Conservation (phyloP, 2,888 invertebrate genomes). For the Schizaphis graminum region DNA sequence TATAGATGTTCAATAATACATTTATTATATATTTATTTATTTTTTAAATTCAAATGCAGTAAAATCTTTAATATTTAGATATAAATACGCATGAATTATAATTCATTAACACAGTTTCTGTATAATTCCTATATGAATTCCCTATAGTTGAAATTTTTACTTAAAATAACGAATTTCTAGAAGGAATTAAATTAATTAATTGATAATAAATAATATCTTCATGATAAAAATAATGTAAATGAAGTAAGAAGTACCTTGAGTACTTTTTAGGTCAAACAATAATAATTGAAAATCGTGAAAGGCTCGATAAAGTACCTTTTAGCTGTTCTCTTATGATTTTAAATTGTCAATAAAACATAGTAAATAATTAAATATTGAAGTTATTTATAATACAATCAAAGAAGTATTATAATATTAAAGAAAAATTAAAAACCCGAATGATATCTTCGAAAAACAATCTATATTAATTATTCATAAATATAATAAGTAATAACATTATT, state of each 20-base stretch:
- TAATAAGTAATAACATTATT: not conserved
- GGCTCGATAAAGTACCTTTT: too few relatives aligned
- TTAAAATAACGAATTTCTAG: not conserved
- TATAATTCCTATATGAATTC: too few relatives aligned
- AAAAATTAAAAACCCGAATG: not conserved
- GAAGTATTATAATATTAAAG: not conserved
- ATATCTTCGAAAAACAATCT: not conserved
- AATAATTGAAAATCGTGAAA: not conserved
- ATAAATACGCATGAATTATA: not conserved
- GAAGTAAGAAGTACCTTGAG: not conserved
- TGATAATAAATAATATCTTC: not conserved
- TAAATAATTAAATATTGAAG: not conserved
- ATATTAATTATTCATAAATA: not conserved
- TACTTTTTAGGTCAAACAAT: not conserved
- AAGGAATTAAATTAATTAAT: not conserved
- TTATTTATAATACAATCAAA: too few relatives aligned
- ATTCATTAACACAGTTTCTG: not conserved
- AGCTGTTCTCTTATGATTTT: not conserved
- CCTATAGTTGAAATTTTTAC: not conserved
- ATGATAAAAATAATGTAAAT: not conserved
- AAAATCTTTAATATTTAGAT: not conserved
- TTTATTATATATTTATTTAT: too few relatives aligned
- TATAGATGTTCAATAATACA: too few relatives aligned
- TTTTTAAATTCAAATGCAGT: not conserved
- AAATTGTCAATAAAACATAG: not conserved